phyloP scores from a whole-genome alignment of 2,797 vertebrate genomes.

The Hipposideros larvatus region DNA sequence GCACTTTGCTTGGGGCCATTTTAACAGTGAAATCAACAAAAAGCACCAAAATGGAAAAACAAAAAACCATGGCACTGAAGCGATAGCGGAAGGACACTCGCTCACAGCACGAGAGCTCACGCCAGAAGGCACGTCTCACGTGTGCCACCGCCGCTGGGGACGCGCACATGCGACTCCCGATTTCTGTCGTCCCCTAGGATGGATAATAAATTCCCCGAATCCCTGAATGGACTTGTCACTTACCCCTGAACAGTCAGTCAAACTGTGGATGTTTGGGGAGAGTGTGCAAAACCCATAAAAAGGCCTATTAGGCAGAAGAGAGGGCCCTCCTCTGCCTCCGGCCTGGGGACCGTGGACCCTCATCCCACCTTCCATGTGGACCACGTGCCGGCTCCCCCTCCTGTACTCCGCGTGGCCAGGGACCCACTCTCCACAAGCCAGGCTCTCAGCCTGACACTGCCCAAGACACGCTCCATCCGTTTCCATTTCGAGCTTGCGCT shows the following conservation, averaged over 20 bases:
- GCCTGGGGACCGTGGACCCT: fast-evolving
- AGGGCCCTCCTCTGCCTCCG: fast-evolving
- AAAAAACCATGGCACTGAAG: too few relatives aligned
- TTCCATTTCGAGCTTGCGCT: constrained; percentile 24
- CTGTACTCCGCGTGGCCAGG: background rate
- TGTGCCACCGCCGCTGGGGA: background rate
- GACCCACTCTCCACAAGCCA: background rate
- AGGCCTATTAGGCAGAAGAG: too few relatives aligned
- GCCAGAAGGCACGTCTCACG: too few relatives aligned
- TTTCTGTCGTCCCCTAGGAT: fast-evolving
- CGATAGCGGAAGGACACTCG: too few relatives aligned
- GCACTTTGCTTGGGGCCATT: too few relatives aligned
- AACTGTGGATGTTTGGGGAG: background rate
- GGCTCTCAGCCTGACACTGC: background rate
- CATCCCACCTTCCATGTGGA: too few relatives aligned
- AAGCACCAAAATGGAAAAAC: too few relatives aligned
- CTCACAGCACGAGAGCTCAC: too few relatives aligned
- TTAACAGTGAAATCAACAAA: too few relatives aligned
- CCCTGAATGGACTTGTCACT: background rate
- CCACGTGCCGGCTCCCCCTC: fast-evolving
- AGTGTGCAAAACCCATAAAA: background rate
- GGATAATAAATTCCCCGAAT: background rate
- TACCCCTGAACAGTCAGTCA: background rate
- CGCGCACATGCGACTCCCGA: fast-evolving
- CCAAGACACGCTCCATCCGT: background rate